phyloP scores from a whole-genome alignment of 2,888 invertebrate species.

The Leucophenga maculata region DNA sequence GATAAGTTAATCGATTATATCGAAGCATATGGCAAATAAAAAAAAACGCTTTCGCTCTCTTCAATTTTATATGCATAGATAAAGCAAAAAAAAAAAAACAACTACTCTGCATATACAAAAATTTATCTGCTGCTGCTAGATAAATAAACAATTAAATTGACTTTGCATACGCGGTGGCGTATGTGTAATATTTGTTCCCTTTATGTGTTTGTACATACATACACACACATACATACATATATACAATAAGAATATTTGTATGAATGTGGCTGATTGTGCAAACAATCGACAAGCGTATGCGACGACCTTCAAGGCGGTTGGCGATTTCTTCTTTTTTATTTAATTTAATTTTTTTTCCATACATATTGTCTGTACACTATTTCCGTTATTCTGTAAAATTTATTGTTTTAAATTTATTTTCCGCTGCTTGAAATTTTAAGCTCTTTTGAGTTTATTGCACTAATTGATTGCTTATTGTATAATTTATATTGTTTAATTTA shows the following conservation, averaged over 20 bases:
- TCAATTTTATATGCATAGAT: no score
- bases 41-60: not conserved
- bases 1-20: slow-evolving; percentile 12
- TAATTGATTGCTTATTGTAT: slow-evolving; percentile 2
- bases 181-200: slow-evolving; percentile 4
- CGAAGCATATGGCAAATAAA: not conserved
- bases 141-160: slow-evolving; percentile 1
- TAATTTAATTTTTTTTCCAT: not conserved
- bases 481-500: not conserved
- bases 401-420: slow-evolving; percentile 19
- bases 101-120: no score
- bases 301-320: slow-evolving; percentile 11
- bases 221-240: not conserved
- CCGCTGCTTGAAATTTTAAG: not conserved
- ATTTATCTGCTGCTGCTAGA: not conserved
- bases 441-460: no score
- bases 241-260: not conserved
- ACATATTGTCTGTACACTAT: slow-evolving; percentile 18
- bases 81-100: no score
- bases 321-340: not conserved
- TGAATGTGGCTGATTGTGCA: slow-evolving; percentile 12
- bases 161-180: not conserved
- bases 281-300: not conserved
- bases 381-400: slow-evolving; percentile 26
- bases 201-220: not conserved